phyloP scores from a whole-genome alignment of 2,113 vertebrate genomes.

The Brachirus orientalis region DNA sequence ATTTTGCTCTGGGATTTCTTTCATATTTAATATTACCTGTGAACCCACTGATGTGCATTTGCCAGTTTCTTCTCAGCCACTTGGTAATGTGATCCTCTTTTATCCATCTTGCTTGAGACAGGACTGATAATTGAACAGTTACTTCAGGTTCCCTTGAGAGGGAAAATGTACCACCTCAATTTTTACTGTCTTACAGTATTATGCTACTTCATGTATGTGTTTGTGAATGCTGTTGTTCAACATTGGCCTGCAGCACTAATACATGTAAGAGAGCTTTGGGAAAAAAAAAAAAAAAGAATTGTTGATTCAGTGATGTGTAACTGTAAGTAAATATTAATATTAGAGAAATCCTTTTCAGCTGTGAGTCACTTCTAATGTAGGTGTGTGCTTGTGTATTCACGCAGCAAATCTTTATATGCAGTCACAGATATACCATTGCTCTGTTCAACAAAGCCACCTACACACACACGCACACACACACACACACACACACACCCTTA shows the following conservation, averaged over 20 bases:
- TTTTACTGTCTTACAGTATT: too few relatives aligned
- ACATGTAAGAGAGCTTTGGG: neutral
- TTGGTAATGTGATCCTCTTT: slow-evolving; percentile 28
- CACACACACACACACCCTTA: slow-evolving; percentile 1
- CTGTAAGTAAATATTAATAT: neutral
- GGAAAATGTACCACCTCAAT: neutral
- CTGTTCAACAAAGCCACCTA: slow-evolving; percentile 7
- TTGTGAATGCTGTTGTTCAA: neutral
- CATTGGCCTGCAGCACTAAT: neutral
- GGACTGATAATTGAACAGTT: slow-evolving; percentile 26
- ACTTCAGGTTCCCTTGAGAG: slow-evolving; percentile 13
- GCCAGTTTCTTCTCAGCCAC: slow-evolving; percentile 14
- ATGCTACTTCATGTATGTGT: neutral
- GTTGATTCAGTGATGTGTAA: too few relatives aligned
- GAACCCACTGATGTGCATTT: slow-evolving; percentile 21
- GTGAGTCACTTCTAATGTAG: neutral
- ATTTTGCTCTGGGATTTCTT: slow-evolving; percentile 32
- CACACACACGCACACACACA: neutral
- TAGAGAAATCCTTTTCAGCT: neutral
- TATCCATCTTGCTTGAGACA: slow-evolving; percentile 12
- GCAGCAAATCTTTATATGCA: neutral
- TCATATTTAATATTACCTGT: slow-evolving; percentile 10
- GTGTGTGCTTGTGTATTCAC: neutral
- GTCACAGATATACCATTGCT: neutral
- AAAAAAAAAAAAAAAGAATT: neutral